Evolutionary conservation across 2,888 invertebrate species (phyloP).

Genomic region (Hypolimnas misippus): DNA sequence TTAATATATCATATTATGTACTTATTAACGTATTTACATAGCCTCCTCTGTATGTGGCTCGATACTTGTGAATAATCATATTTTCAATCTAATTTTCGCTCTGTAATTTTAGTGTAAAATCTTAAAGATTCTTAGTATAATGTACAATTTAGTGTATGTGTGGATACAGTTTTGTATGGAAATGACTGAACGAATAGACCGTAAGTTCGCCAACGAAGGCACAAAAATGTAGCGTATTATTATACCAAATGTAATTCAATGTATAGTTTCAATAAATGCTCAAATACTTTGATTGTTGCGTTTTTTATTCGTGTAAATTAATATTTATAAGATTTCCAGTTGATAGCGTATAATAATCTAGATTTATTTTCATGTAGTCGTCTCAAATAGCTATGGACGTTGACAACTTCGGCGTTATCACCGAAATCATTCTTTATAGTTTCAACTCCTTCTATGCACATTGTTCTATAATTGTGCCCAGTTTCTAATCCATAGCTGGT

Average conservation of each 20-base stretch:
- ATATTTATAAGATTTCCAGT: conserved; percentile 59
- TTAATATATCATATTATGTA: conserved; percentile 18
- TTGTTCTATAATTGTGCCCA: conserved; percentile 69
- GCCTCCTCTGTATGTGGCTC: conserved; percentile 1
- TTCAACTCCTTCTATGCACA: conserved; percentile 65
- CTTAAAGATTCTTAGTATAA: conserved; percentile 6
- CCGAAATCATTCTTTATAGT: conserved; percentile 67
- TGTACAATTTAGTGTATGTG: conserved; percentile 12
- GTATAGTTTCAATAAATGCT: conserved; percentile 54
- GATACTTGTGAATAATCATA: background rate
- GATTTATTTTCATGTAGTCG: conserved; percentile 55
- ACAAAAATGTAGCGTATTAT: conserved; percentile 58
- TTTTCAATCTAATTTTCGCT: conserved; percentile 1
- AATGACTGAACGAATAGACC: conserved; percentile 53
- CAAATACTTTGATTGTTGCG: conserved; percentile 39
- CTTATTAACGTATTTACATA: conserved; percentile 3
- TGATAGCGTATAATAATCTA: conserved; percentile 60
- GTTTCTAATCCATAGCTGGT: conserved; percentile 60
- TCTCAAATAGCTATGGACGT: conserved; percentile 66
- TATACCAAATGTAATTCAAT: conserved; percentile 66
- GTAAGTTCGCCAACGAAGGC: conserved; percentile 53
- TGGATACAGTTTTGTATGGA: conserved; percentile 14
- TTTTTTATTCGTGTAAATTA: conserved; percentile 41
- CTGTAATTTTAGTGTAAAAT: conserved; percentile 1
- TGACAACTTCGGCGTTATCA: conserved; percentile 58